Percentiles rank a stretch among this genome's conserved stretches.
Conservation (phyloP, 30 jellyfish, hydroid and myxozoan species). For the Rhopilema esculentum region DNA sequence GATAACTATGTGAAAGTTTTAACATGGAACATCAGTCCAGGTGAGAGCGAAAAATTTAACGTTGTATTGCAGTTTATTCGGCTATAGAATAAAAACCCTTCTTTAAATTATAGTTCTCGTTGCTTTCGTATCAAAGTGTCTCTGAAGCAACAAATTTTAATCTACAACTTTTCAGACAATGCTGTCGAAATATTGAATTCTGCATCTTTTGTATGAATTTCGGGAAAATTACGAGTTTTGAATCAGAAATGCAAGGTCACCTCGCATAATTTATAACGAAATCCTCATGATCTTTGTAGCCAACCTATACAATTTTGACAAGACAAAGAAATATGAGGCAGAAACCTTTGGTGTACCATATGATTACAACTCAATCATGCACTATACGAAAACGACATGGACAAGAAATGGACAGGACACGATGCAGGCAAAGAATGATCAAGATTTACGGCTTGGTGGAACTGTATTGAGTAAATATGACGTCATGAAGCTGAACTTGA, state of each 20-base stretch:
- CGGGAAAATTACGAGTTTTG: too few relatives aligned
- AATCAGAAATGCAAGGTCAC: too few relatives aligned
- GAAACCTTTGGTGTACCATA: constrained; percentile 57
- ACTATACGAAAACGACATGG: constrained; percentile 45
- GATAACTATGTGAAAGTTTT: constrained; percentile 59
- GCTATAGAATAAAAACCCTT: too few relatives aligned
- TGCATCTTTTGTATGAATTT: too few relatives aligned
- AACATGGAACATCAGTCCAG: constrained; percentile 38
- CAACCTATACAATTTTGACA: constrained; percentile 29
- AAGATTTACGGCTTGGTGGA: constrained; percentile 57
- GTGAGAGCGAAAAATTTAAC: constrained; percentile 11
- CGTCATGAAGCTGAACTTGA: constrained; percentile 36
- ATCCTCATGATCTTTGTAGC: background rate
- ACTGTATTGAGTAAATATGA: constrained; percentile 24
- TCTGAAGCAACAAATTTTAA: too few relatives aligned
- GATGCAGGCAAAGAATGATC: constrained; percentile 62
- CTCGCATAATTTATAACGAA: background rate
- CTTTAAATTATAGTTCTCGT: too few relatives aligned
- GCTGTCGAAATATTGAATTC: too few relatives aligned
- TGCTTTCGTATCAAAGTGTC: too few relatives aligned
- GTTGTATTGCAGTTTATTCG: too few relatives aligned
- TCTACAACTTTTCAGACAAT: too few relatives aligned
- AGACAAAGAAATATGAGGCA: background rate
- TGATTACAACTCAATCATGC: constrained; percentile 74
- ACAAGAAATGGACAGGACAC: constrained; percentile 59